Evolutionary conservation across 1,140 invertebrate species (phyloP), one percentile per base, ranked within the genome.

Genomic region (Nasonia longicornis): DNA sequence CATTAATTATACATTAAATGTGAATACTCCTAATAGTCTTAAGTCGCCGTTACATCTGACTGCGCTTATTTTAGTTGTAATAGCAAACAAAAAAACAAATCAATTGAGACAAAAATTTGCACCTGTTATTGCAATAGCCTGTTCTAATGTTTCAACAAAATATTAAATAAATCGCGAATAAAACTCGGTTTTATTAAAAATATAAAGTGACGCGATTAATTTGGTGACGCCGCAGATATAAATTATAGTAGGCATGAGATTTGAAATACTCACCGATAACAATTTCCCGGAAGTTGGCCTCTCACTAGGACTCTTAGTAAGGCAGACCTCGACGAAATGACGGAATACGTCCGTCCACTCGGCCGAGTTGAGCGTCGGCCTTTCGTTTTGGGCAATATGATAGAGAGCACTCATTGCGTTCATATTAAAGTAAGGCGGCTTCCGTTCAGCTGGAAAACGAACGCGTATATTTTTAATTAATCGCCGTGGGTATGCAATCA

Each of bases 331-430:
- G 58, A 99, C 97, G 92, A 99, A 99, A 89, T 96, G 95, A 83
- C 96, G 94, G 90, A 99, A 99, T 82, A 95, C 93, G 87, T 97
- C 96, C 6, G 97, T 95, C 97, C 96, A 98, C 87, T 97, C 96
- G 70, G 95, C 93, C 69, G 95, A 94, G 91, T 95, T 92, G 73
- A 99, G 92, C 58, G 94, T 94, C 16, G 98, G 98, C 42, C 98
- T 96, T 88, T 99, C 98, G 90, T 99, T 99, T 92, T 99, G 99
- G 85, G 98, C 98, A 91, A 99, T 99, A 91, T 99, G 96, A 92
- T 99, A 99, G 85, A 99, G 93, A 86, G 98, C 98, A 90, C 97
- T 99, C 98, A 99, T 99, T 83, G 98, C 98, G 92, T 99, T 99
- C 98, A 99, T 99, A 91, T 99, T 99, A 91, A 99, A 99, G 91